Conservation (phyloP, 2,888 invertebrate species). For the Monopis laevigella region DNA sequence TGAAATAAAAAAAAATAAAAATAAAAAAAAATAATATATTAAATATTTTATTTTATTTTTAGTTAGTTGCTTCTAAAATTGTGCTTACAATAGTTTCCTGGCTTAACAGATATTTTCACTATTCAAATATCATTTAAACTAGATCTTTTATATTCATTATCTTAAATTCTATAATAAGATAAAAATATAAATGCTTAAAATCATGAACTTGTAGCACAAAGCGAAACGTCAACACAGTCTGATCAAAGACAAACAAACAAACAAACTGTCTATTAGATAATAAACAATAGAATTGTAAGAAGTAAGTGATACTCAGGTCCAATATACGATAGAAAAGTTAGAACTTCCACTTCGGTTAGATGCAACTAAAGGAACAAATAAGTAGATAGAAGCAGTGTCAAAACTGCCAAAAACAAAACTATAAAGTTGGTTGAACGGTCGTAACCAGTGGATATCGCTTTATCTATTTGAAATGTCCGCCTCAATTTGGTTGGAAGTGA, state of each 20-base stretch:
- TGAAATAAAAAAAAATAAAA: no score
- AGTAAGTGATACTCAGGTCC: conserved; percentile 48
- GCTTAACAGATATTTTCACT: no score
- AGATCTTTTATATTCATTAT: no score
- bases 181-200: no score
- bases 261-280: conserved; percentile 26
- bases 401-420: conserved; percentile 69
- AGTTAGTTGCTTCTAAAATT: no score
- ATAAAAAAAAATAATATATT: no score
- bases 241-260: conserved; percentile 22
- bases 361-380: conserved; percentile 60
- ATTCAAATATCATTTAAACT: no score
- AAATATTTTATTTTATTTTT: no score
- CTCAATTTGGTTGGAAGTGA: conserved; percentile 48
- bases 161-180: no score
- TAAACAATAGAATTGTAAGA: conserved; percentile 39
- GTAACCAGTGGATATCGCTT: conserved; percentile 54
- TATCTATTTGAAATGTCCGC: conserved; percentile 62
- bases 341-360: conserved; percentile 55
- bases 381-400: conserved; percentile 62
- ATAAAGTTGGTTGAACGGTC: conserved; percentile 59
- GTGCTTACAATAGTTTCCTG: no score
- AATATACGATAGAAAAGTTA: conserved; percentile 53
- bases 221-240: no score
- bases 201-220: no score